Conservation (phyloP, 2,797 vertebrate genomes). For the Pseudochaenichthys georgianus region DNA sequence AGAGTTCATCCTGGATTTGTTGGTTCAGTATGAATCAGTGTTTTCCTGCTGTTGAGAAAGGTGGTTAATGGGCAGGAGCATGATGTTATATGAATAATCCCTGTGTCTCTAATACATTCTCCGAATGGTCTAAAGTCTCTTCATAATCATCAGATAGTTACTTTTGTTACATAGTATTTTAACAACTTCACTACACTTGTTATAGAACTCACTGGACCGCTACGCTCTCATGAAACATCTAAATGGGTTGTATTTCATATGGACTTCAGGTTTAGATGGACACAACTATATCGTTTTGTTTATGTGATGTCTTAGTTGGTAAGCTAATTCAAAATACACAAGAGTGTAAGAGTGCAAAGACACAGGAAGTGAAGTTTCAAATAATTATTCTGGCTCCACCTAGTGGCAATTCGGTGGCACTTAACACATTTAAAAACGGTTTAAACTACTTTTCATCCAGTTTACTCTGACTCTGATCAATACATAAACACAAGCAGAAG, state of each 20-base stretch:
- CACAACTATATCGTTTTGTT: neutral
- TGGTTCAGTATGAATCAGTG: conserved; percentile 67
- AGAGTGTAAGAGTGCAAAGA: neutral
- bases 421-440: neutral
- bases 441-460: neutral
- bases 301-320: neutral
- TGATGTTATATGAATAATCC: conserved; percentile 81
- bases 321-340: neutral
- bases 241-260: neutral
- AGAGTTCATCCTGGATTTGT: conserved; percentile 64
- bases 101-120: conserved; percentile 76
- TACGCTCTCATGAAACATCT: neutral
- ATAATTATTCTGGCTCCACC: conserved; percentile 61
- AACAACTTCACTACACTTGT: conserved; percentile 49
- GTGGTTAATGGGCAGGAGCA: conserved; percentile 57
- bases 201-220: conserved; percentile 23
- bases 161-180: conserved; percentile 23
- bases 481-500: neutral
- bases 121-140: conserved; percentile 60
- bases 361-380: neutral
- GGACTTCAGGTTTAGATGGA: neutral
- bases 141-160: conserved; percentile 60
- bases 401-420: conserved; percentile 59
- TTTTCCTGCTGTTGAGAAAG: conserved; percentile 51
- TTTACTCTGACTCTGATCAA: neutral